Base-by-base conservation (phyloP, 1,140 invertebrate genomes). In the Brachionus rubens region DNA sequence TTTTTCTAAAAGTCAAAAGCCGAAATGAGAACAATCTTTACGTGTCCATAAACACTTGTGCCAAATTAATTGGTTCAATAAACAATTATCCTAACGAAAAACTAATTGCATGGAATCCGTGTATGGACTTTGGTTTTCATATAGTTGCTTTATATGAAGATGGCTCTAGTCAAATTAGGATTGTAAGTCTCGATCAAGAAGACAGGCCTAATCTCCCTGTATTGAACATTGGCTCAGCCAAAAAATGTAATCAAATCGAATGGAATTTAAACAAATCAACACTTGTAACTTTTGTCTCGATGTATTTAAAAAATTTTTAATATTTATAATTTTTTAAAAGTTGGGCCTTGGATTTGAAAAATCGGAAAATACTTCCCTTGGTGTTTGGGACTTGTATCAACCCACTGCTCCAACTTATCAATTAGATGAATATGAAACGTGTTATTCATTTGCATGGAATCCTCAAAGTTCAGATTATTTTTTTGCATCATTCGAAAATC, bases 161-260 rank as follows among this genome's bases (percentile, higher is more conserved):
- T 30, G 46, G 41, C 16, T 40, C 59, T 1, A 65, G 19, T 65
- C 59, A 65, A 43, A 65, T 65, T 24, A 65, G 40, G 12, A 65
- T 65, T 41, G 24, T 65, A 4, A 16, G 59, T 21, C 40, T 65
- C 9, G 40, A 65, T 16, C 59, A 43, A 6, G 40, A 41, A 1
- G 36, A 65, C 24, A 41, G 40, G 12, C 24, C n/a, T 5, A 46
- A 5, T 26, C 19, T 65, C 14, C 59, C 16, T 41, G 41, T 19
- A 4, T 46, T 72, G n/a, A 33, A 72, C 26, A 48, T 72, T 24
- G 68, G 46, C 16, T n/a, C n/a, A 24, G 7, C 43, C 5, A 72
- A 21, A 72, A 72, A 72, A 48, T 40, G 68, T 21, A 72, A 48
- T 28, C 68, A 72, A 54, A 72, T 72, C 9, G 46, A 72, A 52